Evolutionary conservation across 2,888 invertebrate genomes (phyloP).

Genomic region (Megaustenia siamemsis): DNA sequence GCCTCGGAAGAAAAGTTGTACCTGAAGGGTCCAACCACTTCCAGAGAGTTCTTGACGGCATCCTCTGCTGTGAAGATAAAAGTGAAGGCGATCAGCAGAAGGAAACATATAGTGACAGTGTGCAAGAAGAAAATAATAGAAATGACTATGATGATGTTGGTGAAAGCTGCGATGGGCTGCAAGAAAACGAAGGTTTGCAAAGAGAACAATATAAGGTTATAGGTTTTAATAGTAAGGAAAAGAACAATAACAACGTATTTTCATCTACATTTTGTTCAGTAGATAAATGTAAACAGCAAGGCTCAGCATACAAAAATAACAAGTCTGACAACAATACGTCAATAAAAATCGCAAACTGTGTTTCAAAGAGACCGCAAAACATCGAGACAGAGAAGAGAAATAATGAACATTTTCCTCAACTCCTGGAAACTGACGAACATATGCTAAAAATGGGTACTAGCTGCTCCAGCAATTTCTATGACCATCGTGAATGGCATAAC

Average conservation of each 20-base stretch:
- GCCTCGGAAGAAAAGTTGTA: background rate
- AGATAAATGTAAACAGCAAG: no score
- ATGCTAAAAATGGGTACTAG: conserved; percentile 40
- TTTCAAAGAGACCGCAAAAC: background rate
- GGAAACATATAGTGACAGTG: no score
- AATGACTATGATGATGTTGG: background rate
- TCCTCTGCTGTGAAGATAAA: background rate
- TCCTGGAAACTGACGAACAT: background rate
- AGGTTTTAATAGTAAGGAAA: no score
- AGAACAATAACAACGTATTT: no score
- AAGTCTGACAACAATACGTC: background rate
- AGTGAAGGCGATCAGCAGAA: background rate
- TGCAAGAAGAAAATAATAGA: background rate
- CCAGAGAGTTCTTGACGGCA: background rate
- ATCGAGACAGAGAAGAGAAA: background rate
- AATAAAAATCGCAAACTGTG: background rate
- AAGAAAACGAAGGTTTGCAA: no score
- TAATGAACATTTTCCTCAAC: background rate
- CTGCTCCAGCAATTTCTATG: conserved; percentile 47
- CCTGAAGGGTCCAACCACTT: background rate
- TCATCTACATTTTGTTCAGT: no score
- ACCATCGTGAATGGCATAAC: conserved; percentile 42
- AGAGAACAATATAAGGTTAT: no score
- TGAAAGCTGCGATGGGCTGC: background rate
- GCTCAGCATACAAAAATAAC: no score